Percentiles rank a stretch among this genome's conserved stretches.
These are phyloP conservation scores for Crocuta crocuta DNA, from an alignment of 2,113 vertebrate species.

Conservation along the genomic window DNA sequence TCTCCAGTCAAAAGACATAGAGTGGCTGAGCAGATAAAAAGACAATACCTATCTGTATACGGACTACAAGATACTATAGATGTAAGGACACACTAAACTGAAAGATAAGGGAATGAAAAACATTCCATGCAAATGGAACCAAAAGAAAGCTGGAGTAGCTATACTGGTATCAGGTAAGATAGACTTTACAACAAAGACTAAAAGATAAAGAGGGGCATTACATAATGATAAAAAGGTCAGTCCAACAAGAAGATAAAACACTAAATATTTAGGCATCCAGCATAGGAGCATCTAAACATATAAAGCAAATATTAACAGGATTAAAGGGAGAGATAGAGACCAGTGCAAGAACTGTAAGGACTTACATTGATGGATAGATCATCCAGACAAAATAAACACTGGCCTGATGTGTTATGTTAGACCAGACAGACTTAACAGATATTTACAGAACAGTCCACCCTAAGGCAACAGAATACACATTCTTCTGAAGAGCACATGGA, in stretches of 20 bases:
- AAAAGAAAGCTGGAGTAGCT: not conserved
- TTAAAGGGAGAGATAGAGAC: not conserved
- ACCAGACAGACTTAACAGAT: not conserved
- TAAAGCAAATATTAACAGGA: not conserved
- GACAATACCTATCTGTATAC: not conserved
- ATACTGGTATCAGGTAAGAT: not conserved
- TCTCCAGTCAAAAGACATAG: not conserved
- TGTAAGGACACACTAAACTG: not conserved
- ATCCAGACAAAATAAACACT: not conserved
- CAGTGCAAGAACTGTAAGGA: not conserved
- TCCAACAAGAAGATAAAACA: not conserved
- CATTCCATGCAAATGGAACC: not conserved
- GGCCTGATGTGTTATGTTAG: not conserved
- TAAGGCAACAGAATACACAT: not conserved
- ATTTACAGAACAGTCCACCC: not conserved
- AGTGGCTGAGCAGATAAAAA: not conserved
- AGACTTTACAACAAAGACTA: not conserved
- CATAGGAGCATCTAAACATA: not conserved
- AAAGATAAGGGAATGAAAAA: not conserved
- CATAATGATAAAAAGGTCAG: not conserved
- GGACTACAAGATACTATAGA: not conserved
- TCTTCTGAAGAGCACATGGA: not conserved
- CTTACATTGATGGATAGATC: not conserved
- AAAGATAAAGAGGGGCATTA: not conserved
- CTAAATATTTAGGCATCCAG: not conserved